phyloP scores from a whole-genome alignment of 2,113 vertebrate genomes.

The Oryzias melastigma region DNA sequence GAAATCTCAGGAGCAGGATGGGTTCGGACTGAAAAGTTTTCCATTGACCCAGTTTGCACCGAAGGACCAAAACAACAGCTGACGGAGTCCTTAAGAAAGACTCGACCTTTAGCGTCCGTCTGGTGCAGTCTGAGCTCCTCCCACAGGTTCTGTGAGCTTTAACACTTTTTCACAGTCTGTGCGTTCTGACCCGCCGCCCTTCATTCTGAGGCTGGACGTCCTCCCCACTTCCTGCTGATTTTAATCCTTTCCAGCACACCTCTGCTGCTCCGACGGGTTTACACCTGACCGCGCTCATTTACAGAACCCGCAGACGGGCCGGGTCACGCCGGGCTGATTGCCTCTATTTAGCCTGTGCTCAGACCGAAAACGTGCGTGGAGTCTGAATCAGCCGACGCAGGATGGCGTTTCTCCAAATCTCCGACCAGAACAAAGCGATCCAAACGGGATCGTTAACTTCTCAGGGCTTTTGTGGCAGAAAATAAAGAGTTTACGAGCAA shows the following conservation, averaged over 20 bases:
- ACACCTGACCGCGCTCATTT: constrained; percentile 25
- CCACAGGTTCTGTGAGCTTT: background rate
- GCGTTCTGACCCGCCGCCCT: background rate
- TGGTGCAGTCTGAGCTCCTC: background rate
- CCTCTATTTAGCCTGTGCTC: background rate
- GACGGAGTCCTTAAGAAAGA: constrained; percentile 32
- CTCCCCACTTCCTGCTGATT: constrained; percentile 7
- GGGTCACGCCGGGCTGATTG: background rate
- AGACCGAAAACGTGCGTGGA: background rate
- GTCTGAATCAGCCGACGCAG: constrained; percentile 1
- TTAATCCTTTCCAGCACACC: constrained; percentile 28
- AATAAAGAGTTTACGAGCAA: background rate
- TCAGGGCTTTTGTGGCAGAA: no score
- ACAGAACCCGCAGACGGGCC: constrained; percentile 1
- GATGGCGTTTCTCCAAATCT: no score
- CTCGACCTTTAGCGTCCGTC: constrained; percentile 31
- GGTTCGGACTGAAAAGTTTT: background rate
- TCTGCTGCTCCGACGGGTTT: constrained; percentile 1
- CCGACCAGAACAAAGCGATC: no score
- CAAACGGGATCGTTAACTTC: no score
- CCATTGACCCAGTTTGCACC: background rate
- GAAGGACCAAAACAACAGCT: constrained; percentile 15
- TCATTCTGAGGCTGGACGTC: constrained; percentile 11
- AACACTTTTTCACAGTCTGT: background rate
- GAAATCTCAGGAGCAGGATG: no score